Percentiles rank a stretch among this genome's conserved stretches.
Conservation (phyloP, 2,113 vertebrate genomes). For the Lepisosteus oculatus region DNA sequence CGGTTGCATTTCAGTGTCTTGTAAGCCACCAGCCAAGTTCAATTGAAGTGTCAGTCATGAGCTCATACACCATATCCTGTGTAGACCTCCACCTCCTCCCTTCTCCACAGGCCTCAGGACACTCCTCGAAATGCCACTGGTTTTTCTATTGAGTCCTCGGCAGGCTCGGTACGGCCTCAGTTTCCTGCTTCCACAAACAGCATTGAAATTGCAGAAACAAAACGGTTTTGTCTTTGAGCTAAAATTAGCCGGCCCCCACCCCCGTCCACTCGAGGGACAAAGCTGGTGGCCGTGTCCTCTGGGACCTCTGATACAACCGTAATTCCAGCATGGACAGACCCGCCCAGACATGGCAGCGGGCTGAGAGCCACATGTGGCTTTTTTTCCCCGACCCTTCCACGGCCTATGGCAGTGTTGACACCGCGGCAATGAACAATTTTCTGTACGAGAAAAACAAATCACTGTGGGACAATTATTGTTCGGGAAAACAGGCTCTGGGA, state of each 20-base stretch:
- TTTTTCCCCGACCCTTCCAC: not conserved
- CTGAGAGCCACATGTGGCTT: not conserved
- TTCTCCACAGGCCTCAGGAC: constrained; percentile 35
- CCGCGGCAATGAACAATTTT: not conserved
- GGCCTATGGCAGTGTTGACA: no score
- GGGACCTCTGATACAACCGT: constrained; percentile 30
- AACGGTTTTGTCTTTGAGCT: constrained; percentile 56
- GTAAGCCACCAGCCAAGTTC: constrained; percentile 19
- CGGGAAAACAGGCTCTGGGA: not conserved
- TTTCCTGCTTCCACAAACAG: constrained; percentile 63
- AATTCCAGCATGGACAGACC: constrained; percentile 17
- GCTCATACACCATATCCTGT: constrained; percentile 52
- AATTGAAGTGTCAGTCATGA: constrained; percentile 48
- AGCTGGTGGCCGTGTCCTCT: constrained; percentile 26
- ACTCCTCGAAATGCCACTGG: constrained; percentile 40
- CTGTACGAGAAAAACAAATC: constrained; percentile 4
- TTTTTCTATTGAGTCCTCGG: constrained; percentile 32
- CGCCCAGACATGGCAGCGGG: not conserved
- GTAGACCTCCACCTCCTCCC: constrained; percentile 48
- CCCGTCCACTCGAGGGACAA: not conserved
- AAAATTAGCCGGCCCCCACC: constrained; percentile 50
- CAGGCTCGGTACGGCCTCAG: constrained; percentile 38
- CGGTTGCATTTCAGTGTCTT: no score
- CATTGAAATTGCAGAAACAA: constrained; percentile 56
- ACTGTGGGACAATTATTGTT: not conserved